These are phyloP conservation scores for Manduca sexta DNA, from an alignment of 1,140 invertebrate genomes.

Conservation along the genomic window DNA sequence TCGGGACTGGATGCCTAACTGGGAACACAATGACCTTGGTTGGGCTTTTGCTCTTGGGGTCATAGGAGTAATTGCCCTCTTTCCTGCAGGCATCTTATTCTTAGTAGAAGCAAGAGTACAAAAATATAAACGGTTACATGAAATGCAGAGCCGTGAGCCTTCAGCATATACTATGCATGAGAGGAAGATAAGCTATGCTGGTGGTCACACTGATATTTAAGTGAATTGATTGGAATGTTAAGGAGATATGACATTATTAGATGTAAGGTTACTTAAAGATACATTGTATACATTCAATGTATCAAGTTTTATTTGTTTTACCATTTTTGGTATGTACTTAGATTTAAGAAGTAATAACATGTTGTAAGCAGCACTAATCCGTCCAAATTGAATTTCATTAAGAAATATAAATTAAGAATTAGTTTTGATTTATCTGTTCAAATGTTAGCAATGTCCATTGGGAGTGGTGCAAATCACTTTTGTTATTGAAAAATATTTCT, in stretches of 20 bases:
- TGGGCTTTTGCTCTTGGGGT: conserved; percentile 94
- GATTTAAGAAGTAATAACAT: too few relatives aligned
- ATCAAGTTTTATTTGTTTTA: too few relatives aligned
- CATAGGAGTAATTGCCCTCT: conserved; percentile 81
- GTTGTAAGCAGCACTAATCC: too few relatives aligned
- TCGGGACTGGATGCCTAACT: conserved; percentile 96
- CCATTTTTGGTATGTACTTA: too few relatives aligned
- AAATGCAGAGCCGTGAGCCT: conserved; percentile 76
- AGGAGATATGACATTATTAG: background rate
- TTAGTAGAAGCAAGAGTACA: conserved; percentile 87
- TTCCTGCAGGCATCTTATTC: conserved; percentile 85
- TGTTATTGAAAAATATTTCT: too few relatives aligned
- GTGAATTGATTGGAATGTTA: too few relatives aligned
- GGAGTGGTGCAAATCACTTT: too few relatives aligned
- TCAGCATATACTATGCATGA: conserved; percentile 77
- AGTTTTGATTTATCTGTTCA: too few relatives aligned
- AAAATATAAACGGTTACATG: conserved; percentile 79
- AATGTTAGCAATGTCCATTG: too few relatives aligned
- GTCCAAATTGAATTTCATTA: too few relatives aligned
- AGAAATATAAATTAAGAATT: too few relatives aligned
- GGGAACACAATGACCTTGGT: conserved; percentile 95
- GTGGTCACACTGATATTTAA: conserved; percentile 75
- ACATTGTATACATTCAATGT: conserved; percentile 2
- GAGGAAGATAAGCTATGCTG: conserved; percentile 59
- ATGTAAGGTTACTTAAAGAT: background rate